Evolutionary conservation across 2,797 vertebrate genomes (phyloP).

Genomic region (Valencia hispanica): DNA sequence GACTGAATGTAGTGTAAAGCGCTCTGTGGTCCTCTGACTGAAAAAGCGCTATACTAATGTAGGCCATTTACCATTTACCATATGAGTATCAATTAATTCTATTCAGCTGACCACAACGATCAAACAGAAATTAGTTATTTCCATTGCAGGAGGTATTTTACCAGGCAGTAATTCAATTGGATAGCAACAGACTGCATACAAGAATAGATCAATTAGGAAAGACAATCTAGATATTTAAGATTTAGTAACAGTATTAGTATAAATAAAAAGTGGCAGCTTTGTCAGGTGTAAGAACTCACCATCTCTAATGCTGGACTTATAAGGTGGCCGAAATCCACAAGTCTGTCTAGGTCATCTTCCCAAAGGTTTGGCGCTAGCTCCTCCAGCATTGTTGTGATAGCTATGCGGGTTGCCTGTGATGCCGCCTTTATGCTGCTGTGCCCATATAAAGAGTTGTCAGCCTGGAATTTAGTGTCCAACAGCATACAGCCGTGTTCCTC

Average conservation of each 20-base stretch:
- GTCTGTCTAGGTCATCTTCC: slow-evolving; percentile 86
- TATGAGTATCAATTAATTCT: background rate
- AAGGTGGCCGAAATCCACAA: slow-evolving; percentile 87
- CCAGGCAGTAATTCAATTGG: background rate
- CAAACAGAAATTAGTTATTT: background rate
- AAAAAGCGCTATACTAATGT: no score
- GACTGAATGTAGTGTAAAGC: no score
- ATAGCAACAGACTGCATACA: background rate
- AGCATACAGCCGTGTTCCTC: slow-evolving; percentile 78
- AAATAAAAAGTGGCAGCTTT: background rate
- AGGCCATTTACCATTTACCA: no score
- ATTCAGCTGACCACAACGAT: background rate
- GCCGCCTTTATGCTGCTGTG: slow-evolving; percentile 51
- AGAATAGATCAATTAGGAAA: background rate
- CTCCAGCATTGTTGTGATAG: slow-evolving; percentile 86
- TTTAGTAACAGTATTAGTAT: background rate
- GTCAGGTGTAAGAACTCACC: slow-evolving; percentile 62
- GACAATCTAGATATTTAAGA: background rate
- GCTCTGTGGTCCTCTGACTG: no score
- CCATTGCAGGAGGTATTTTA: background rate
- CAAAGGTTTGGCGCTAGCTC: slow-evolving; percentile 88
- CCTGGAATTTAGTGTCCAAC: slow-evolving; percentile 85
- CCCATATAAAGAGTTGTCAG: slow-evolving; percentile 30
- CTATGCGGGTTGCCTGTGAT: slow-evolving; percentile 77
- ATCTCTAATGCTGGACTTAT: slow-evolving; percentile 88